These are phyloP conservation scores for Cyanoliseus patagonus DNA, from an alignment of 2,113 vertebrate species.

Conservation along the genomic window DNA sequence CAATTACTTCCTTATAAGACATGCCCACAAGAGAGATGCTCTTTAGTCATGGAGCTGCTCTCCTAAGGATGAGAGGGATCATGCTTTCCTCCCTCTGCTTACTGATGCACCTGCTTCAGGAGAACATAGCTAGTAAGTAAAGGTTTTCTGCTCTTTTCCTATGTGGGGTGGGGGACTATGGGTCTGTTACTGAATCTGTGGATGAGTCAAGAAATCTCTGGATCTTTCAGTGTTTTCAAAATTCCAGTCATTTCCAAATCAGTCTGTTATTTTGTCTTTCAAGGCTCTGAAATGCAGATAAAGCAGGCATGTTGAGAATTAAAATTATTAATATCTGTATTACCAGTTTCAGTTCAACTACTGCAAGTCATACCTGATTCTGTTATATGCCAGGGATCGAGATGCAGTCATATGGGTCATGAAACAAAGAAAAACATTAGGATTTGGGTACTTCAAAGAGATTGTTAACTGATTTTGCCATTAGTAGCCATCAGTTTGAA, in stretches of 20 bases:
- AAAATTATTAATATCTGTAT: background rate
- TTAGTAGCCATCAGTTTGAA: background rate
- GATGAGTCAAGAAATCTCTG: background rate
- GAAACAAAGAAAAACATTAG: background rate
- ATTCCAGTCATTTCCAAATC: background rate
- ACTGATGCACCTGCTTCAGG: slow-evolving; percentile 43
- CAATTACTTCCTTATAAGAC: slow-evolving; percentile 44
- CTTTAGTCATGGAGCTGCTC: slow-evolving; percentile 46
- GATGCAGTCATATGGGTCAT: background rate
- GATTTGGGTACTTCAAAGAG: background rate
- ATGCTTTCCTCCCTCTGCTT: slow-evolving; percentile 26
- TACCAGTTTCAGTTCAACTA: background rate
- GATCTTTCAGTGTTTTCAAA: background rate
- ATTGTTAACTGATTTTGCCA: background rate
- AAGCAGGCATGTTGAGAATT: background rate
- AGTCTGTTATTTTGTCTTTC: background rate
- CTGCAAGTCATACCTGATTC: background rate
- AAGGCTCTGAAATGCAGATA: background rate
- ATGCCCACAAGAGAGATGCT: slow-evolving; percentile 31
- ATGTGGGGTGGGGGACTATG: rapidly evolving
- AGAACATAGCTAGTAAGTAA: slow-evolving; percentile 58
- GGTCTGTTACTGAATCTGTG: background rate
- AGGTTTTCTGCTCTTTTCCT: background rate
- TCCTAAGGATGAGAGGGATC: slow-evolving; percentile 25
- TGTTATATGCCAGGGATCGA: background rate